These are phyloP conservation scores for Sternarchorhynchus goeldii DNA, from an alignment of 2,797 vertebrate genomes.

Conservation along the genomic window DNA sequence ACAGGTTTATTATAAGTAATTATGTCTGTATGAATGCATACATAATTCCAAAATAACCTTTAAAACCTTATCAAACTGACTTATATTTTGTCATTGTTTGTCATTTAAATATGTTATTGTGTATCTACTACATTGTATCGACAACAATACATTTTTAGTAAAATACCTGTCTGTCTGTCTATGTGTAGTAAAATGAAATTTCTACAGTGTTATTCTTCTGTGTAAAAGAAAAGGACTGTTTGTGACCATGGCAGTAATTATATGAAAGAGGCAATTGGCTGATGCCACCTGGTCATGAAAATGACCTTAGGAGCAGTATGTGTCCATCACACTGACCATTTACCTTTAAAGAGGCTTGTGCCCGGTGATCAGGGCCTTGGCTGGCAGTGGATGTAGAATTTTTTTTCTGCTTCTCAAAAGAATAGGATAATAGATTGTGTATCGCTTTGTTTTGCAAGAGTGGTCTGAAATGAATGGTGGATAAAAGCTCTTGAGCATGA, in stretches of 20 bases:
- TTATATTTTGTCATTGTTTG: constrained; percentile 25
- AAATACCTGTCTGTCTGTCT: too few relatives aligned
- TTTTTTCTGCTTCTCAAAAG: constrained; percentile 6
- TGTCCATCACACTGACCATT: constrained; percentile 41
- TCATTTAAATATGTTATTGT: constrained; percentile 16
- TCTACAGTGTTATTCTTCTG: constrained; percentile 17
- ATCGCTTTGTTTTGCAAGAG: constrained; percentile 23
- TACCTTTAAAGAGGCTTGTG: constrained; percentile 28
- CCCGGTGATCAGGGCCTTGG: constrained; percentile 13
- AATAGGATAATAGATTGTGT: constrained; percentile 25
- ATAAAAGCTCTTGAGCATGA: constrained; percentile 3
- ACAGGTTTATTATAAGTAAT: constrained; percentile 15
- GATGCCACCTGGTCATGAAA: constrained; percentile 62
- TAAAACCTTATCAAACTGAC: constrained; percentile 14
- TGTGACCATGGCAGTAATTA: constrained; percentile 66
- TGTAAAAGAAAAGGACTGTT: constrained; percentile 12
- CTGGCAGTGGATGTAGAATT: constrained; percentile 14
- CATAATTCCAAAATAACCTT: constrained; percentile 27
- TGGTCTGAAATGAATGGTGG: constrained; percentile 11
- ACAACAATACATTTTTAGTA: not conserved
- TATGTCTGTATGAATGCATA: constrained; percentile 42
- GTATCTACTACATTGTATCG: not conserved
- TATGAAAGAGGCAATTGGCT: constrained; percentile 73
- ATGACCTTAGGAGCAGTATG: constrained; percentile 53
- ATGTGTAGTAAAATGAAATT: constrained; percentile 23